These are phyloP conservation scores for Clamator glandarius DNA, from an alignment of 2,797 vertebrate species.

Conservation along the genomic window DNA sequence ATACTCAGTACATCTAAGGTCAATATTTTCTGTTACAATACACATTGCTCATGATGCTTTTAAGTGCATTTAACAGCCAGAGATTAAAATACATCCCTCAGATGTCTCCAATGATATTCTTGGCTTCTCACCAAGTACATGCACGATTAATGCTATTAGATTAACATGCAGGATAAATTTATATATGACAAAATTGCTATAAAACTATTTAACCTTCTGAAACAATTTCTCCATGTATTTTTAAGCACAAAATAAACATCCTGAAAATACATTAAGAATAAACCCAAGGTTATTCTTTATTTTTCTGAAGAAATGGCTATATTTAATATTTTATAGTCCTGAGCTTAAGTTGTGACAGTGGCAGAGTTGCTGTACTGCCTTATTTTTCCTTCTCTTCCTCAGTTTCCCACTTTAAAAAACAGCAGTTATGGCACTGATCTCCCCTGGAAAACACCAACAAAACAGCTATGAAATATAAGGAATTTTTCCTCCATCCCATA, in stretches of 20 bases:
- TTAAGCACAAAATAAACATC: not conserved
- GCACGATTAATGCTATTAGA: not conserved
- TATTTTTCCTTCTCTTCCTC: not conserved
- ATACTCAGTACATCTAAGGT: not conserved
- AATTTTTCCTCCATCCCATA: not conserved
- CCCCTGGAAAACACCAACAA: not conserved
- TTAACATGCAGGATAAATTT: not conserved
- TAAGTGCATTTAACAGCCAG: conserved; percentile 15
- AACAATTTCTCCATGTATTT: not conserved
- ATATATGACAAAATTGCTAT: not conserved
- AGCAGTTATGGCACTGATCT: rapidly evolving
- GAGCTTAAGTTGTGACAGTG: not conserved
- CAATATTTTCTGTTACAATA: conserved; percentile 30
- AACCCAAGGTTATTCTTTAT: not conserved
- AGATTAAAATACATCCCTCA: conserved; percentile 27
- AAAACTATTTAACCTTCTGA: not conserved
- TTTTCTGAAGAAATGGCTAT: not conserved
- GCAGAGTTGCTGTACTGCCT: not conserved
- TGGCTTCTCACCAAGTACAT: conserved; percentile 37
- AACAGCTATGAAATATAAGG: not conserved
- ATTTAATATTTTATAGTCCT: not conserved
- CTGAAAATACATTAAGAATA: not conserved
- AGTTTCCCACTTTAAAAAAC: not conserved
- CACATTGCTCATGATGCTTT: conserved; percentile 41
- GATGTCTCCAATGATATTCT: conserved; percentile 30